A percentile compares a stretch with the other conserved stretches of the same genome.
Conservation (phyloP, 2,888 invertebrate species). For the Drosophila paucipuncta region DNA sequence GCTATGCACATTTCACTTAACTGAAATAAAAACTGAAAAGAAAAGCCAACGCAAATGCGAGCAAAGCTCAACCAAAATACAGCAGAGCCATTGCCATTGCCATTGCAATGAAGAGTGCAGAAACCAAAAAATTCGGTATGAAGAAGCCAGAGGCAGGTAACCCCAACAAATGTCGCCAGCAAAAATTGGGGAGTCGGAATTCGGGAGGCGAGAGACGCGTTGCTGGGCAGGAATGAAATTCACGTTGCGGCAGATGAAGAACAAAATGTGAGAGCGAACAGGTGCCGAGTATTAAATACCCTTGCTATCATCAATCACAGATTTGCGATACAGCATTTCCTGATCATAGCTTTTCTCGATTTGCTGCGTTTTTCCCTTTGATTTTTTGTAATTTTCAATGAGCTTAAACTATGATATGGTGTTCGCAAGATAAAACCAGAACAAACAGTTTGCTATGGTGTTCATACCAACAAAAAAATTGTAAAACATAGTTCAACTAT, state of each 20-base stretch:
- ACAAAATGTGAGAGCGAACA: slow-evolving; percentile 24
- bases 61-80: slow-evolving; percentile 74
- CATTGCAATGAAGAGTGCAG: slow-evolving; percentile 8
- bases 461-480: background rate
- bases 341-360: background rate
- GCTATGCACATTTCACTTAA: slow-evolving; percentile 76
- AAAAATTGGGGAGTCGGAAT: slow-evolving; percentile 41
- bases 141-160: slow-evolving; percentile 35
- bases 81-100: slow-evolving; percentile 46
- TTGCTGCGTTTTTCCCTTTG: background rate
- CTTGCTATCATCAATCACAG: background rate
- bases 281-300: slow-evolving; percentile 24
- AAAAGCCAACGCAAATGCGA: slow-evolving; percentile 80
- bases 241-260: slow-evolving; percentile 53
- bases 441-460: background rate
- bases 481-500: background rate
- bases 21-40: slow-evolving; percentile 78
- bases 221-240: slow-evolving; percentile 61
- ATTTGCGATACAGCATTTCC: background rate
- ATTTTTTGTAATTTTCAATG: background rate
- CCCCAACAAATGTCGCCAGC: slow-evolving; percentile 73
- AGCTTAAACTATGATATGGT: background rate
- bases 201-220: slow-evolving; percentile 20
- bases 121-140: slow-evolving; percentile 20
- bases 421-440: background rate